Evolutionary conservation across 2,797 vertebrate species (phyloP).

Genomic region (Myotis findleyi): DNA sequence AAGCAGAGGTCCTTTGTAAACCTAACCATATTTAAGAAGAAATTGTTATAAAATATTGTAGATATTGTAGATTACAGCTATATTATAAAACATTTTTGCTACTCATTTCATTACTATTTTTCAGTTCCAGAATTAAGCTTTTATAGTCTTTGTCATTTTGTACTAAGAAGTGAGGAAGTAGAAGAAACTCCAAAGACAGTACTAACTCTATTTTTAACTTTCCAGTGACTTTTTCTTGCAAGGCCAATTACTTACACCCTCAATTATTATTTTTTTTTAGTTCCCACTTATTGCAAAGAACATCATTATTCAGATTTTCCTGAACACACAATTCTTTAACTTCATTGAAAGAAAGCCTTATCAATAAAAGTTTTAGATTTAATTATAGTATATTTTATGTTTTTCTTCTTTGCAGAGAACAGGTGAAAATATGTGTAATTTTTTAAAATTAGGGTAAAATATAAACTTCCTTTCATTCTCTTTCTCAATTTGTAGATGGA

Average conservation of each 20-base stretch:
- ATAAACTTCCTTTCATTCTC: background rate
- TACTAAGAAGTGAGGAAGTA: conserved; percentile 3
- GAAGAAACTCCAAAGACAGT: conserved; percentile 41
- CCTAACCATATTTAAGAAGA: conserved; percentile 42
- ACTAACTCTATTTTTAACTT: conserved; percentile 61
- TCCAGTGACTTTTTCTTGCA: conserved; percentile 52
- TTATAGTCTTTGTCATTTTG: conserved; percentile 50
- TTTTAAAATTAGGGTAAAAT: conserved; percentile 47
- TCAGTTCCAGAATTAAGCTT: conserved; percentile 57
- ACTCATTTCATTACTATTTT: conserved; percentile 54
- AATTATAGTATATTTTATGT: conserved; percentile 37
- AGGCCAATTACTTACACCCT: background rate
- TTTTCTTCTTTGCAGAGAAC: conserved; percentile 32
- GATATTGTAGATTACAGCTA: background rate
- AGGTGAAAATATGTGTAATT: background rate
- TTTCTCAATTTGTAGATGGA: conserved; percentile 14
- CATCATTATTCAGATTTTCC: conserved; percentile 44
- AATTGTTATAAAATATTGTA: conserved; percentile 34
- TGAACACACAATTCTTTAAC: background rate
- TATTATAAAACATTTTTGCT: conserved; percentile 14
- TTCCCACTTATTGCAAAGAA: conserved; percentile 5
- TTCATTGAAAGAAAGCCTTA: background rate
- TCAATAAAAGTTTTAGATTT: conserved; percentile 28
- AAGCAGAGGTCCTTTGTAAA: conserved; percentile 49
- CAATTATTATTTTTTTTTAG: background rate